These are phyloP conservation scores for Caenorhabditis brenneri DNA, from an alignment of 1,140 invertebrate species.

Conservation along the genomic window DNA sequence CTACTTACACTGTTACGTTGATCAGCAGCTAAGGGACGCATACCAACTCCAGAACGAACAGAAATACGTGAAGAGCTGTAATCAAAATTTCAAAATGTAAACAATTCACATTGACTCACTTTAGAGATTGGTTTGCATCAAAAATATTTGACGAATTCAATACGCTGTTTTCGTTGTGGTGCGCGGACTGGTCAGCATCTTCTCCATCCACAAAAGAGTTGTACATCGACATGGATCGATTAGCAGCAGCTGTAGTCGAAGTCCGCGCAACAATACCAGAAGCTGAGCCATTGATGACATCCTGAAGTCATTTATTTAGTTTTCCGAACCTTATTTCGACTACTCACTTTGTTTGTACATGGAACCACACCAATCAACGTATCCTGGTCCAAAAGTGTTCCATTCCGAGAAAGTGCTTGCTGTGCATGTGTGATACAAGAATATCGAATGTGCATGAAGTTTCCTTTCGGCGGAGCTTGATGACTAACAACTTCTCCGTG, in stretches of 20 bases:
- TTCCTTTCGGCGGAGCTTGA: constrained; percentile 30
- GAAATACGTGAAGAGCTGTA: constrained; percentile 16
- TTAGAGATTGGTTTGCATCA: constrained; percentile 2
- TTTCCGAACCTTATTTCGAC: too few relatives aligned
- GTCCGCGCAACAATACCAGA: background rate
- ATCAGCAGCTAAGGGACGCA: background rate
- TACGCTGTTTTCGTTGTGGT: constrained; percentile 19
- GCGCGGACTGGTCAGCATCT: background rate
- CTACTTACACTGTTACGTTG: constrained; percentile 10
- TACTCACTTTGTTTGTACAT: constrained; percentile 10
- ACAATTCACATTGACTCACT: background rate
- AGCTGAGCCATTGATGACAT: background rate
- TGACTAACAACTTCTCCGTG: constrained; percentile 44
- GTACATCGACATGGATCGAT: background rate
- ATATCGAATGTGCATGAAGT: constrained; percentile 34
- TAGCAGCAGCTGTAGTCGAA: background rate
- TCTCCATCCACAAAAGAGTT: background rate
- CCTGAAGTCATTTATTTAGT: background rate
- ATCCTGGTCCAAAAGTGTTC: background rate
- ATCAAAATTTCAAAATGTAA: background rate
- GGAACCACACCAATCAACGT: constrained; percentile 34
- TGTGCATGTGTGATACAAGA: constrained; percentile 30
- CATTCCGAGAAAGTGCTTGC: constrained; percentile 31
- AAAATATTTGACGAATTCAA: constrained; percentile 2
- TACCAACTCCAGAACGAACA: constrained; percentile 3